phyloP scores from a whole-genome alignment of 2,888 invertebrate species.

The Cephus pygmeus region DNA sequence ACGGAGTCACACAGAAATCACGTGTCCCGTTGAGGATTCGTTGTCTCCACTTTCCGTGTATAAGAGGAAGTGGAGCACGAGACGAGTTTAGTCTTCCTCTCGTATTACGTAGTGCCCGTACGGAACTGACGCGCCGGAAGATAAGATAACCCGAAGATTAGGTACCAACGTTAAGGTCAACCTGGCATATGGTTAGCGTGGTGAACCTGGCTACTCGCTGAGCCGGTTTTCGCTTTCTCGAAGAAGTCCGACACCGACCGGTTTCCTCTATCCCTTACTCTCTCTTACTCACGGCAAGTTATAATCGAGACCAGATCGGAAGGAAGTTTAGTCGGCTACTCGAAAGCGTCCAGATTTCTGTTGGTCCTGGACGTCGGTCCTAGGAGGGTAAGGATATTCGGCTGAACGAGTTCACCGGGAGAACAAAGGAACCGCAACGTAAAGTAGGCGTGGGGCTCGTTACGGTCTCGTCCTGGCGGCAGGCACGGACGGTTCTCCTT shows the following conservation, averaged over 20 bases:
- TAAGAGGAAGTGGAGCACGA: background rate
- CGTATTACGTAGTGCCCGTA: constrained; percentile 41
- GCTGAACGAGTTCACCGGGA: background rate
- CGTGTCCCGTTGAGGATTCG: background rate
- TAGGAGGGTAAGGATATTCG: constrained; percentile 29
- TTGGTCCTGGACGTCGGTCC: constrained; percentile 17
- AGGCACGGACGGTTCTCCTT: constrained; percentile 1
- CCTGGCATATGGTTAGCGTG: constrained; percentile 53
- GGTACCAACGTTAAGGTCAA: constrained; percentile 35
- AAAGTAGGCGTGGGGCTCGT: background rate
- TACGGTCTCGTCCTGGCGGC: background rate
- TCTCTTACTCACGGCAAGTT: background rate
- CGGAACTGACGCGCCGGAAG: constrained; percentile 49
- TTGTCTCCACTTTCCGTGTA: background rate
- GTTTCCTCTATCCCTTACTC: background rate
- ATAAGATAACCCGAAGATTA: constrained; percentile 49
- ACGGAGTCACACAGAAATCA: background rate
- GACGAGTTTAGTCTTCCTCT: constrained; percentile 52
- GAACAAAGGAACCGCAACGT: background rate
- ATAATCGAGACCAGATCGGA: constrained; percentile 32
- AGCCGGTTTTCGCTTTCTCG: background rate
- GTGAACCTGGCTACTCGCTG: background rate
- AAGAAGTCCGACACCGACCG: background rate
- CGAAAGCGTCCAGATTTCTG: constrained; percentile 20
- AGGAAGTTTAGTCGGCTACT: constrained; percentile 42